phyloP scores from a whole-genome alignment of 2,113 vertebrate species.

The Cettia cetti region DNA sequence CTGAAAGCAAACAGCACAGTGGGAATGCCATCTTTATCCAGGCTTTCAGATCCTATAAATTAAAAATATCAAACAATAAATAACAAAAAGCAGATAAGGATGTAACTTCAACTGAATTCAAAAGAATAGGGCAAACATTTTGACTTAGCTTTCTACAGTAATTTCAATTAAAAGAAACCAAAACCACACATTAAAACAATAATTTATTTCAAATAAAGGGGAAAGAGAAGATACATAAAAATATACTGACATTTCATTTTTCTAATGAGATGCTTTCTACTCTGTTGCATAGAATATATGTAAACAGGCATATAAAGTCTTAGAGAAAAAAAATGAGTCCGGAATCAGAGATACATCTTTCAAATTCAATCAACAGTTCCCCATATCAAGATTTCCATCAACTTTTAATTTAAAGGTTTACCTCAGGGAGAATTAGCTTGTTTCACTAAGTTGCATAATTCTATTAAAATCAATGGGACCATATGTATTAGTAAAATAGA shows the following conservation, averaged over 20 bases:
- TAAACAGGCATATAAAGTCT: background rate
- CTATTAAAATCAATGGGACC: background rate
- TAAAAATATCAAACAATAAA: background rate
- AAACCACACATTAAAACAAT: accelerated
- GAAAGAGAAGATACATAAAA: background rate
- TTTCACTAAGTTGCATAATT: background rate
- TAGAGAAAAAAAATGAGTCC: background rate
- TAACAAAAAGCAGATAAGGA: background rate
- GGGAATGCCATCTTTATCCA: background rate
- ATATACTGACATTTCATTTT: background rate
- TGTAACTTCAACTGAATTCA: background rate
- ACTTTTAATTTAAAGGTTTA: constrained; percentile 1
- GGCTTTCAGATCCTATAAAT: background rate
- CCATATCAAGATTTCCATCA: background rate
- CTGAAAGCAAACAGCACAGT: background rate
- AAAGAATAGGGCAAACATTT: background rate
- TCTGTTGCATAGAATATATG: background rate
- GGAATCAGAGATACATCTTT: background rate
- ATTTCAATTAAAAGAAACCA: background rate
- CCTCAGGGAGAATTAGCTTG: background rate
- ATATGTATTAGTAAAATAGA: background rate
- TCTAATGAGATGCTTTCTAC: background rate
- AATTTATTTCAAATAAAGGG: background rate
- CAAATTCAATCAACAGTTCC: background rate
- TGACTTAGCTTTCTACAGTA: background rate